Base-by-base conservation (phyloP, 2,113 vertebrate genomes). In the Bubalus kerabau region DNA sequence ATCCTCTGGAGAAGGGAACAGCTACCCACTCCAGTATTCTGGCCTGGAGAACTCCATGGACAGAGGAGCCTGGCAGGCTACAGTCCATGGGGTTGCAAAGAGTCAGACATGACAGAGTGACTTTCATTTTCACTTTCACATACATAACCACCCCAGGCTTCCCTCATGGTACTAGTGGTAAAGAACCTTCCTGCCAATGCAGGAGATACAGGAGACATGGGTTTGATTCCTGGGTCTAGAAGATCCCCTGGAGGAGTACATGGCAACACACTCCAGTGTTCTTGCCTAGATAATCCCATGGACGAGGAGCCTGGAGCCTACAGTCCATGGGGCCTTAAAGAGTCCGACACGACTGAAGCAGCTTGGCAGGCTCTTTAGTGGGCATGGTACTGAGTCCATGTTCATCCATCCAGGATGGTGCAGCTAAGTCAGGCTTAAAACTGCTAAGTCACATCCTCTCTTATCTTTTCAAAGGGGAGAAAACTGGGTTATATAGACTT, bases 311-410 rank as follows among this genome's bases (percentile, higher is more conserved):
- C 64, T 71, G 64, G n/a, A 71, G n/a, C n/a, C 64, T 5, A 11
- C 64, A 71, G n/a, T 11, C 64, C 64, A 2, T 0, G 64, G n/a
- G n/a, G n/a, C n/a, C n/a, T 21, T 21, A 21, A 17, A n/a, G 17
- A 36, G 17, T 5, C n/a, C 1, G 2, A 5, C 64, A 67, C 1
- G 2, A 67, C 8, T 2, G 32, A 21, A 67, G 32, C n/a, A 67
- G 64, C 64, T 21, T 67, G 64, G 17, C 64, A 10, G 64, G 64
- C 64, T 36, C 32, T 21, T 10, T 11, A 11, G 4, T 9, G 19
- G 64, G n/a, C 0, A 1, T 67, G 13, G 10, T 36, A 11, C n/a
- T 48, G 21, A 32, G 48, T 90, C 28, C 30, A 23, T 50, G 84
- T 78, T 90, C 36, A 67, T 71, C 30, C 85, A 14, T 32, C 52